Base-by-base conservation (phyloP, 2,888 invertebrate species). In the Helicoverpa assulta region DNA sequence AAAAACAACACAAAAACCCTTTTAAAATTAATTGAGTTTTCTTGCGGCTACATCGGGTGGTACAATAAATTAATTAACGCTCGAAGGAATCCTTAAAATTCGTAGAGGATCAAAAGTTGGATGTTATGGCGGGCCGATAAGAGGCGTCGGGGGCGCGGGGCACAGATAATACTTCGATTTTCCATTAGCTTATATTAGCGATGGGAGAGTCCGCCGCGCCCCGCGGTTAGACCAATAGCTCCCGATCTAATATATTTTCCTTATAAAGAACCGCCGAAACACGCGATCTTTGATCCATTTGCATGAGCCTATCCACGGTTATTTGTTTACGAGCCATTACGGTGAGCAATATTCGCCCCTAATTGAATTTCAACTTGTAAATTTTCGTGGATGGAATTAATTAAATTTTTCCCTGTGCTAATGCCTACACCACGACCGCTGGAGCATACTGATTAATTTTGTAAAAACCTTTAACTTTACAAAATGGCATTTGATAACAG, bases 21-120 rank as follows among this genome's bases (percentile, higher is more conserved):
- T 95, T 95, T 94, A 95, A 95, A 95, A 95, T 95, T 95, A 95
- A 95, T 95, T 95, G 95, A 95, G 95, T 95, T 95, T 95, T 95
- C 95, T 95, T 95, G 95, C 91, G 94, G 95, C 93, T 93, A 95
- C 94, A 94, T 93, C 91, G 92, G 88, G 89, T 87, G 92, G 92
- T 94, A 94, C 94, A 95, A 94, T 95, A 94, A 95, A 95, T 95
- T 95, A 95, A 95, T 95, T 95, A 95, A 94, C 94, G 95, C 94
- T 94, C 89, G 88, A 89, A 95, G 93, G 94, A 95, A 94, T 94
- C 94, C 92, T 94, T 93, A 94, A 95, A 95, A 95, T 95, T 95
- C 91, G 93, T 92, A 89, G 93, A 92, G 93, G 92, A 95, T 94
- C 95, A 95, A 94, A 95, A 95, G 95, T 95, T 93, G 91, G 87